Conservation (phyloP, 2,113 vertebrate species). For the Dinomys branickii region DNA sequence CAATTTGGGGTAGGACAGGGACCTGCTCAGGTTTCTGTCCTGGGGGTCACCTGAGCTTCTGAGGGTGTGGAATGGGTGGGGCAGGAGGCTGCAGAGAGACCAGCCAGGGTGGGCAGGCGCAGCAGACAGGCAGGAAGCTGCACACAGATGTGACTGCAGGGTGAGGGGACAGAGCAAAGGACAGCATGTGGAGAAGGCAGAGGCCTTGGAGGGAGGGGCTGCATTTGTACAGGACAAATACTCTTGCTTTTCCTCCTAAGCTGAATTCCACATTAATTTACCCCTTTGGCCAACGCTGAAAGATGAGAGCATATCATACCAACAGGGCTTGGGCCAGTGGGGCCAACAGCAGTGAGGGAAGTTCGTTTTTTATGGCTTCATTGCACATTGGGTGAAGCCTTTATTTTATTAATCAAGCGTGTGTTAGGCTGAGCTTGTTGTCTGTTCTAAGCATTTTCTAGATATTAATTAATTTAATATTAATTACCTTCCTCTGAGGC, state of each 20-base stretch:
- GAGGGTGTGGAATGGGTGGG: too few species aligned
- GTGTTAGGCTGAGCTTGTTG: not conserved
- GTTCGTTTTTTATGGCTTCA: not conserved
- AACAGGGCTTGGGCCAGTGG: not conserved
- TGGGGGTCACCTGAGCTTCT: not conserved
- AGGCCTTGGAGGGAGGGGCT: too few species aligned
- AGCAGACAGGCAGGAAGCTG: not conserved
- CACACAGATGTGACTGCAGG: accelerated
- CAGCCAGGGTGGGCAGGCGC: not conserved
- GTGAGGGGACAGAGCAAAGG: not conserved
- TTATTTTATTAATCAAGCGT: not conserved
- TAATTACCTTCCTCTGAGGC: not conserved
- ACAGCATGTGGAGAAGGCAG: not conserved
- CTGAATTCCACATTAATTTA: not conserved
- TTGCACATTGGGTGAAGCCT: not conserved
- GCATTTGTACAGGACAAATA: not conserved
- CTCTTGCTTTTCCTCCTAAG: not conserved
- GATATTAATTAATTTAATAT: not conserved
- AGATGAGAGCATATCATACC: not conserved
- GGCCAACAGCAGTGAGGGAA: not conserved
- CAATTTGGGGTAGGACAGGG: not conserved
- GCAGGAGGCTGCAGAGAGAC: not conserved
- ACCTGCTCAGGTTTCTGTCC: not conserved
- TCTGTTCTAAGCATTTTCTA: not conserved
- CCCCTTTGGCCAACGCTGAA: not conserved